Conservation (phyloP, 2,888 invertebrate species). For the Plagodis pulveraria region DNA sequence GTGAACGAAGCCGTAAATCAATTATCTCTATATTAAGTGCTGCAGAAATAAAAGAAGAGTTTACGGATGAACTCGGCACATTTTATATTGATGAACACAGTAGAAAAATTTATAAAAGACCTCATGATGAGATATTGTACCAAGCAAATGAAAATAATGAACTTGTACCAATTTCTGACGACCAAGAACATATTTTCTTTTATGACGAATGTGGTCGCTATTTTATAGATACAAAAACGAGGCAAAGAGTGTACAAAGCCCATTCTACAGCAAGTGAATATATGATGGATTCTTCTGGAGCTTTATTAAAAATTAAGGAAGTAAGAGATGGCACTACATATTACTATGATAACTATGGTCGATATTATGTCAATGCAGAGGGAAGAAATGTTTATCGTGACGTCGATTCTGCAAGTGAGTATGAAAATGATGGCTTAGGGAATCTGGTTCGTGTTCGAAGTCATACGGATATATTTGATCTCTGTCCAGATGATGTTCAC, state of each 20-base stretch:
- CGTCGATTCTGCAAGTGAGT: constrained; percentile 67
- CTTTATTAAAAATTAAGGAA: constrained; percentile 71
- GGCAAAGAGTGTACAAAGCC: constrained; percentile 72
- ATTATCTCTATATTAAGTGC: constrained; percentile 75
- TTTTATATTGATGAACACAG: constrained; percentile 69
- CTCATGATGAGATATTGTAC: constrained; percentile 59
- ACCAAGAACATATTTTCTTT: constrained; percentile 64
- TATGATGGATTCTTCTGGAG: constrained; percentile 71
- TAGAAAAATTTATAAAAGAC: constrained; percentile 71
- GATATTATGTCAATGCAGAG: constrained; percentile 68
- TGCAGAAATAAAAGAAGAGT: constrained; percentile 68
- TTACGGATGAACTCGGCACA: constrained; percentile 68
- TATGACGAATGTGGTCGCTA: constrained; percentile 79
- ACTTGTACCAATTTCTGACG: constrained; percentile 69
- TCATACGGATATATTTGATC: constrained; percentile 63
- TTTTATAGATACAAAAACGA: constrained; percentile 60
- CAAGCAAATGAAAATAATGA: constrained; percentile 70
- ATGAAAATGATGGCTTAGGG: constrained; percentile 78
- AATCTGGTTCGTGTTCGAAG: constrained; percentile 76
- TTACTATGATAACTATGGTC: constrained; percentile 74
- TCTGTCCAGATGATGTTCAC: constrained; percentile 68
- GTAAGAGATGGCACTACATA: constrained; percentile 64
- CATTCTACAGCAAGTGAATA: constrained; percentile 71
- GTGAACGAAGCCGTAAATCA: constrained; percentile 65
- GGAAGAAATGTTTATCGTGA: constrained; percentile 77